Base-by-base conservation (phyloP, 2,113 vertebrate species). In the Anthoscopus minutus region DNA sequence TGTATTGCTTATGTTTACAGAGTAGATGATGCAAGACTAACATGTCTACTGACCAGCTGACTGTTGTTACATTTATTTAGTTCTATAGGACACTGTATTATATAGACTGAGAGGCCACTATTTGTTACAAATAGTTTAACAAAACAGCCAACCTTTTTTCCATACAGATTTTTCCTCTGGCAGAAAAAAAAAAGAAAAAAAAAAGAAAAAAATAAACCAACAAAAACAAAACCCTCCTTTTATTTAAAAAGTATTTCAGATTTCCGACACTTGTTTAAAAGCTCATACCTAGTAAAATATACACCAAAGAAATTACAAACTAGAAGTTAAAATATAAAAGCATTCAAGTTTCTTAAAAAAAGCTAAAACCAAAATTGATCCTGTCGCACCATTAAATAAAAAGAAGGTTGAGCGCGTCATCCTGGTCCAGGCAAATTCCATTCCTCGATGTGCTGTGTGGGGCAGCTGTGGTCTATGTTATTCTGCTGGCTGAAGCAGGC, bases 211-310 rank as follows among this genome's bases (percentile, higher is more conserved):
- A n/a, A n/a, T n/a, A n/a, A n/a, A n/a, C n/a, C n/a, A n/a, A 23
- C 38, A 42, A 73, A 74, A n/a, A 16, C 69, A 71, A 69, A 80
- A n/a, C 74, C n/a, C n/a, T 92, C 78, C 84, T 98, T 98, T 98
- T 95, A 96, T 97, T 98, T 98, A 98, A 95, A 91, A 92, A 97
- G 88, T 98, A 98, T 98, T 97, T 96, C 94, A 87, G 73, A 94
- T 94, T 94, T 97, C 93, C 84, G 93, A 98, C 98, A 98, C 98
- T 98, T 98, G 98, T 98, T 98, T 97, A 94, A 97, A 98, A 97
- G 96, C 98, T 98, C 98, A 98, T 98, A 98, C 98, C 98, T 98
- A 99, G 98, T 98, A 98, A 99, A 99, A 99, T 99, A 98, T 99
- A 99, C 99, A 99, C 98, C 98, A 94, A 98, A 97, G 98, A 98